Conservation (phyloP, 2,113 vertebrate species). For the Capricornis sumatraensis region DNA sequence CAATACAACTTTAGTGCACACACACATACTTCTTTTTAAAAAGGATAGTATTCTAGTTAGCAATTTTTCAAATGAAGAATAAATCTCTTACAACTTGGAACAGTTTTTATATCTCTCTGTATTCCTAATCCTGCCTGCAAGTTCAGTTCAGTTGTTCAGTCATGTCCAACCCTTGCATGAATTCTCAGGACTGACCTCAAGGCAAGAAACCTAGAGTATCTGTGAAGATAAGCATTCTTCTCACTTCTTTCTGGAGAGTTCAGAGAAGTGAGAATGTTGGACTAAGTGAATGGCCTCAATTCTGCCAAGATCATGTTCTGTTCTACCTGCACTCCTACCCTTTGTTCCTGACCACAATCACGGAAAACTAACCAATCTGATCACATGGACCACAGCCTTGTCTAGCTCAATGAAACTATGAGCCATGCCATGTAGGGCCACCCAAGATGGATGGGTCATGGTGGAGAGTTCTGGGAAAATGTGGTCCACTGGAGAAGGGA, state of each 20-base stretch:
- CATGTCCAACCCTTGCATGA: background rate
- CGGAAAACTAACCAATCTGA: background rate
- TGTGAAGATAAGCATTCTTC: background rate
- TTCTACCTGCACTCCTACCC: background rate
- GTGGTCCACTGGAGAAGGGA: background rate
- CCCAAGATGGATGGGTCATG: background rate
- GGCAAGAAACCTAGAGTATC: background rate
- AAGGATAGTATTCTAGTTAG: background rate
- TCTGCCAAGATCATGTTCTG: background rate
- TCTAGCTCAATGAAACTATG: background rate
- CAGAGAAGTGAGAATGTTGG: background rate
- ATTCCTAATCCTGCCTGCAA: background rate
- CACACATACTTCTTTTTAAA: rapidly evolving
- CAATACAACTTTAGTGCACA: background rate
- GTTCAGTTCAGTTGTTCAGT: background rate
- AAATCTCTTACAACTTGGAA: background rate
- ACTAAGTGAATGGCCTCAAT: background rate
- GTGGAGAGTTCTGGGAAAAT: background rate
- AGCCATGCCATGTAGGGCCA: background rate
- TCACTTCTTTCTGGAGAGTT: background rate
- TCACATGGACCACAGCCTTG: background rate
- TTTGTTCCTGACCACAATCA: background rate
- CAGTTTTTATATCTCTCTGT: background rate
- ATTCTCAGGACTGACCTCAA: background rate
- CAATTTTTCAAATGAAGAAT: background rate